phyloP scores from a whole-genome alignment of 1,140 invertebrate species.

The Mamestra configurata region DNA sequence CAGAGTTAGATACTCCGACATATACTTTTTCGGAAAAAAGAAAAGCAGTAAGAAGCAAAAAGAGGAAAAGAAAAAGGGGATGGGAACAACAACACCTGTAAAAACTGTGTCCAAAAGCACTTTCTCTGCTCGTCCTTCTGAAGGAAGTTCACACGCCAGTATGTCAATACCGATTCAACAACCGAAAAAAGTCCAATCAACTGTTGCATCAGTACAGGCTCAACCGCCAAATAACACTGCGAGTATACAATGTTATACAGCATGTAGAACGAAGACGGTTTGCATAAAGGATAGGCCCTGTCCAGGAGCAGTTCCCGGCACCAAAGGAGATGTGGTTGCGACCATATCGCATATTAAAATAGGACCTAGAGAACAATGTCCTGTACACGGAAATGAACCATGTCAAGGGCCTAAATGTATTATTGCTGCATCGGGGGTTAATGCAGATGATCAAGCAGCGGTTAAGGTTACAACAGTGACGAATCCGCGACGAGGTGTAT shows the following conservation, averaged over 20 bases:
- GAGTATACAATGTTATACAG: slow-evolving; percentile 39
- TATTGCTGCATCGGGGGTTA: slow-evolving; percentile 60
- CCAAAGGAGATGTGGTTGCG: slow-evolving; percentile 74
- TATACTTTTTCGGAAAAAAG: slow-evolving; percentile 76
- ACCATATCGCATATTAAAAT: slow-evolving; percentile 80
- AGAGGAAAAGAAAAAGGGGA: slow-evolving; percentile 69
- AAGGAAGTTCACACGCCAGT: neutral
- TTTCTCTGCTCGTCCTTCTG: slow-evolving; percentile 53
- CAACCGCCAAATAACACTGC: slow-evolving; percentile 5
- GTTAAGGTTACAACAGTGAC: slow-evolving; percentile 75
- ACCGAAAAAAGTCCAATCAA: slow-evolving; percentile 45
- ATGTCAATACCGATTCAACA: no score
- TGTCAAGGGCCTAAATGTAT: slow-evolving; percentile 78
- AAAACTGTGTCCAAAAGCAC: slow-evolving; percentile 22
- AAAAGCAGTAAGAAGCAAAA: no score
- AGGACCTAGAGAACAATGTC: slow-evolving; percentile 72
- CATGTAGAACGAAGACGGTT: slow-evolving; percentile 62
- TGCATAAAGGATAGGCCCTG: slow-evolving; percentile 75
- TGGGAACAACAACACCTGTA: slow-evolving; percentile 65
- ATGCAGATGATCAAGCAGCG: slow-evolving; percentile 65
- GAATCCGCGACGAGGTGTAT: slow-evolving; percentile 81
- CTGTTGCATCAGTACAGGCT: slow-evolving; percentile 37
- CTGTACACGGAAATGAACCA: slow-evolving; percentile 72
- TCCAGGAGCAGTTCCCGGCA: slow-evolving; percentile 57
- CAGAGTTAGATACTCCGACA: slow-evolving; percentile 60